Evolutionary conservation across 2,113 vertebrate species (phyloP).

Genomic region (Octodon degus): DNA sequence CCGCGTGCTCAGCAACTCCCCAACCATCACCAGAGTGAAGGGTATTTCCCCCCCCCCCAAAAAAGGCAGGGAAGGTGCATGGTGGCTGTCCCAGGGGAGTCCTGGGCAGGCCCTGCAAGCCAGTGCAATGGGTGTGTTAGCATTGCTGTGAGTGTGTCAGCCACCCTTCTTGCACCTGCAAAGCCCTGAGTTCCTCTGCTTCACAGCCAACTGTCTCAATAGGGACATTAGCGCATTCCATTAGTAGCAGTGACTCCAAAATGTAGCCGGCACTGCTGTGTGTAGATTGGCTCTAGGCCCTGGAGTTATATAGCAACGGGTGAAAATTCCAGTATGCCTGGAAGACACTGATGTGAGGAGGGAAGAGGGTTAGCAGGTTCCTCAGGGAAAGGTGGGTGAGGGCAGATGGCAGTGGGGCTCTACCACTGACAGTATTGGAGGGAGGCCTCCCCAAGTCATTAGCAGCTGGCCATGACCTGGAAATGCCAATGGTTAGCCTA

Average conservation of each 20-base stretch:
- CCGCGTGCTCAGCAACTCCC: constrained; percentile 84
- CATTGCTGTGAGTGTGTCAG: neutral
- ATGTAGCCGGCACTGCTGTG: neutral
- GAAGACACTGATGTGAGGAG: neutral
- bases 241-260: neutral
- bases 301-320: neutral
- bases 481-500: neutral
- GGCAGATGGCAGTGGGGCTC: neutral
- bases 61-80: neutral
- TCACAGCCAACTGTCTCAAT: neutral
- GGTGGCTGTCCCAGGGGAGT: neutral
- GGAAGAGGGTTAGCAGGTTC: no score
- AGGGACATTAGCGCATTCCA: neutral
- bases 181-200: neutral
- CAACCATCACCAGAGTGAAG: constrained; percentile 83
- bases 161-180: neutral
- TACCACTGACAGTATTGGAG: neutral
- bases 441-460: accelerated
- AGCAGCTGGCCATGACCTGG: neutral
- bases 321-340: neutral
- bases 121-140: neutral
- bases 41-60: constrained; percentile 77
- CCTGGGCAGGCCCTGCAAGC: neutral
- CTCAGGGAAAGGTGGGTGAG: neutral
- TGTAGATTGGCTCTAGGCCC: neutral